Conservation (phyloP, 2,113 vertebrate species). For the Poeciliopsis turrubarensis region DNA sequence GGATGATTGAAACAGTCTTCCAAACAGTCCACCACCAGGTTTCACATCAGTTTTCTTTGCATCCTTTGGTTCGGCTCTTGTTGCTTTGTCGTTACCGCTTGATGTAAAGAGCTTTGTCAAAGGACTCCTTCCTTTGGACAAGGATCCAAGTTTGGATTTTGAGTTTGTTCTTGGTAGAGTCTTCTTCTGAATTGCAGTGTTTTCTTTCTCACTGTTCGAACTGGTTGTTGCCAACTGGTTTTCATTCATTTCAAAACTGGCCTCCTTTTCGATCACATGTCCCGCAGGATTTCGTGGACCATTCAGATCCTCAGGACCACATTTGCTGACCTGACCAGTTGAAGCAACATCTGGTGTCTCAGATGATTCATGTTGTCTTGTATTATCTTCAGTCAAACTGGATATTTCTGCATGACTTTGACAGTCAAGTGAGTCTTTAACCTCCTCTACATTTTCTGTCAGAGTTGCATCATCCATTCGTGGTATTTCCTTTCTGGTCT, state of each 20-base stretch:
- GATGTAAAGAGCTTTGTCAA: constrained; percentile 77
- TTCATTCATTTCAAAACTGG: constrained; percentile 1
- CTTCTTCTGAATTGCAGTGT: constrained; percentile 20
- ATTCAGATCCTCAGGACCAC: constrained; percentile 21
- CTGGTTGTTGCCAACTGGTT: constrained; percentile 4
- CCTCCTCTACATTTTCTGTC: not conserved
- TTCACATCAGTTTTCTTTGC: constrained; percentile 72
- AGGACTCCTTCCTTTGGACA: constrained; percentile 79
- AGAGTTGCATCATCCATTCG: constrained; percentile 5
- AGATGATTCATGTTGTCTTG: constrained; percentile 12
- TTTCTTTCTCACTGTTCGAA: constrained; percentile 19
- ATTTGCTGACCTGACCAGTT: not conserved
- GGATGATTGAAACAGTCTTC: constrained; percentile 77
- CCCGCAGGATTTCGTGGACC: not conserved
- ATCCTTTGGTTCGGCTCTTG: constrained; percentile 56
- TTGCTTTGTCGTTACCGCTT: constrained; percentile 62
- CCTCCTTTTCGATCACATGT: not conserved
- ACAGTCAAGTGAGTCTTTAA: constrained; percentile 1
- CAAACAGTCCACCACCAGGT: constrained; percentile 72
- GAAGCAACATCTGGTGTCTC: constrained; percentile 9
- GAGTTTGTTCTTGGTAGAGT: constrained; percentile 39
- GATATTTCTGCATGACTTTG: constrained; percentile 19
- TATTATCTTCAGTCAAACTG: constrained; percentile 17
- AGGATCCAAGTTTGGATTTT: constrained; percentile 58
- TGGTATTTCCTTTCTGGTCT: constrained; percentile 22